Evolutionary conservation across 2,797 vertebrate species (phyloP).

Genomic region (Thripadectes ignobilis): DNA sequence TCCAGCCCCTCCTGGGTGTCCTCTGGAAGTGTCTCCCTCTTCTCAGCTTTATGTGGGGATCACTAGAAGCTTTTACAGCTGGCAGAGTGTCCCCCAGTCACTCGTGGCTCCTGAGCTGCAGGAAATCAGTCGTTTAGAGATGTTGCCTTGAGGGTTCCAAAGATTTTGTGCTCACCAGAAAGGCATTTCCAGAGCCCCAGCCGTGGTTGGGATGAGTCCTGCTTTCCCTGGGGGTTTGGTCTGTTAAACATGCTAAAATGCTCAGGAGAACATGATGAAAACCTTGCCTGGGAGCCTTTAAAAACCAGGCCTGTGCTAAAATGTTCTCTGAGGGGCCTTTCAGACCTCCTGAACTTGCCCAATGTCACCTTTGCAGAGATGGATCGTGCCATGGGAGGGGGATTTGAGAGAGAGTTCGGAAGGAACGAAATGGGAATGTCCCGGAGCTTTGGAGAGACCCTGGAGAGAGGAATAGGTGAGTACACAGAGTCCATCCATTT

Average conservation of each 20-base stretch:
- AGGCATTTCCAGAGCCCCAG: not conserved
- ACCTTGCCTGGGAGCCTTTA: not conserved
- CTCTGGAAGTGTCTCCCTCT: not conserved
- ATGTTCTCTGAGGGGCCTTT: not conserved
- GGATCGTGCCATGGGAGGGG: slow-evolving; percentile 88
- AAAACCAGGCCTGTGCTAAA: not conserved
- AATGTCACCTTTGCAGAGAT: slow-evolving; percentile 81
- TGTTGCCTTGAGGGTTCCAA: not conserved
- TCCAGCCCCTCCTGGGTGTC: not conserved
- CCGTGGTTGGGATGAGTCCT: not conserved
- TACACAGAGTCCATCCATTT: not conserved
- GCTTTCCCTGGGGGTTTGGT: not conserved
- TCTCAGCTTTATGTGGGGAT: not conserved
- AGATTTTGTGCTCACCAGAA: not conserved
- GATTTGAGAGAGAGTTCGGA: slow-evolving; percentile 91
- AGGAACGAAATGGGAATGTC: slow-evolving; percentile 93
- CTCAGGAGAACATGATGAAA: not conserved
- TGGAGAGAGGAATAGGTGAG: slow-evolving; percentile 91
- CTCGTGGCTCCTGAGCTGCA: not conserved
- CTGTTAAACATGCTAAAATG: not conserved
- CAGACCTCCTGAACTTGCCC: not conserved
- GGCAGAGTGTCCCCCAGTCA: not conserved
- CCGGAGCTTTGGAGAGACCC: slow-evolving; percentile 88
- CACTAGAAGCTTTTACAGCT: not conserved
- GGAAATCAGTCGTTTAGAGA: not conserved